Evolutionary conservation across 2,113 vertebrate species (phyloP).

Genomic region (Gymnobelideus leadbeateri): DNA sequence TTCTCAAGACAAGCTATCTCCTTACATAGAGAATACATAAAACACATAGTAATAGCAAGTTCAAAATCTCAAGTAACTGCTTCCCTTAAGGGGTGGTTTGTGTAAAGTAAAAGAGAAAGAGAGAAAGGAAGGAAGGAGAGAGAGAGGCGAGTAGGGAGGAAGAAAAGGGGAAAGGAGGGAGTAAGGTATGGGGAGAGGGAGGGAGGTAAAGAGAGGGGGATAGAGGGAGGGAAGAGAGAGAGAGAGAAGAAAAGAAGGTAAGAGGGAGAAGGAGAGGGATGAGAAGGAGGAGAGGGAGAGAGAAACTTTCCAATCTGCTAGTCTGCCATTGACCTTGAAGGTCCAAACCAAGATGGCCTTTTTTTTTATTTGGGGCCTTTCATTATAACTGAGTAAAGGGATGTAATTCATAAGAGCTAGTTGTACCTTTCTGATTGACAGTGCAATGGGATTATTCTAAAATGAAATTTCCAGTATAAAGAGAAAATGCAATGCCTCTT

Average conservation of each 20-base stretch:
- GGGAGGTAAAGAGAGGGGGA: not conserved
- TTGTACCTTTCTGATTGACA: not conserved
- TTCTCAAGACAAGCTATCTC: not conserved
- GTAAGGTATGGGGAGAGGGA: no score
- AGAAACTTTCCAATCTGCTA: not conserved
- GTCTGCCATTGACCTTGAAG: not conserved
- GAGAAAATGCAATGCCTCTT: not conserved
- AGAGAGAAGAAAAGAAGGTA: accelerated
- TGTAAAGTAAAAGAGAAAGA: not conserved
- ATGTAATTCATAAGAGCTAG: not conserved
- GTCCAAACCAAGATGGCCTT: not conserved
- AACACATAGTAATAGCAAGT: not conserved
- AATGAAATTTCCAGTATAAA: not conserved
- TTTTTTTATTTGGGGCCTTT: not conserved
- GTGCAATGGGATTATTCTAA: not conserved
- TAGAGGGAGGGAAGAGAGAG: no score
- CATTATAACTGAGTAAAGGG: not conserved
- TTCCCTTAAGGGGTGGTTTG: not conserved
- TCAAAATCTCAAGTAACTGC: not conserved
- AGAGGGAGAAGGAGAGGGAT: not conserved
- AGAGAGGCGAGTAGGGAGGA: no score
- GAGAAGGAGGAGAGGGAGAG: not conserved
- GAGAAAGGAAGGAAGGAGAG: no score
- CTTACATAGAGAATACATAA: not conserved
- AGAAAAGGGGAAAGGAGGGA: no score